Evolutionary conservation across 2,797 vertebrate species (phyloP).

Genomic region (Spea hammondii): DNA sequence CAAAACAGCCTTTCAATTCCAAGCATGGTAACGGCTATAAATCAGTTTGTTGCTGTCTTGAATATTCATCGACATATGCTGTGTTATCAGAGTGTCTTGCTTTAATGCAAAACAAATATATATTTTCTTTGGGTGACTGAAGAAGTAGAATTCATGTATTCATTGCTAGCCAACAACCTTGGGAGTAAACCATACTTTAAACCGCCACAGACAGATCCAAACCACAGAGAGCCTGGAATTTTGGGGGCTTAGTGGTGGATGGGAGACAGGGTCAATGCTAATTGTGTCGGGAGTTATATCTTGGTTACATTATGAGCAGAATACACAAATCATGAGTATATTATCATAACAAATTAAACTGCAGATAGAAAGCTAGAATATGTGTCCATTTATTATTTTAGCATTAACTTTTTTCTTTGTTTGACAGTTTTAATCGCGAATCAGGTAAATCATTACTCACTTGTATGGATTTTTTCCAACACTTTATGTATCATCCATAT

Average conservation of each 20-base stretch:
- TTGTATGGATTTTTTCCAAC: slow-evolving; percentile 32
- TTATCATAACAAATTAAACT: slow-evolving; percentile 49
- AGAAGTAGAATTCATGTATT: slow-evolving; percentile 49
- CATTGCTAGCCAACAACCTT: slow-evolving; percentile 51
- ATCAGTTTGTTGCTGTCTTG: slow-evolving; percentile 33
- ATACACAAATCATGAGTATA: slow-evolving; percentile 49
- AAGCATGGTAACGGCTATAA: slow-evolving; percentile 35
- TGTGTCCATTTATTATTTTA: slow-evolving; percentile 38
- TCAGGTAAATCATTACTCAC: slow-evolving; percentile 49
- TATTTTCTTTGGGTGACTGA: slow-evolving; percentile 52
- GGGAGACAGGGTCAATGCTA: slow-evolving; percentile 48
- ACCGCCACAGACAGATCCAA: slow-evolving; percentile 51
- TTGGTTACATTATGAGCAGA: slow-evolving; percentile 47
- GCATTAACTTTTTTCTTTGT: slow-evolving; percentile 39
- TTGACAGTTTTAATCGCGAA: slow-evolving; percentile 46
- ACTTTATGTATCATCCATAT: slow-evolving; percentile 45
- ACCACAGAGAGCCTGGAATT: slow-evolving; percentile 51
- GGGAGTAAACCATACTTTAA: slow-evolving; percentile 50
- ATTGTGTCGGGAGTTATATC: slow-evolving; percentile 51
- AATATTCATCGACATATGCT: slow-evolving; percentile 49
- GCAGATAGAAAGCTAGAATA: slow-evolving; percentile 35
- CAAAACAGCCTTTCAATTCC: slow-evolving; percentile 31
- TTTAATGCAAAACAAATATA: slow-evolving; percentile 51
- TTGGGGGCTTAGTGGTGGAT: slow-evolving; percentile 44
- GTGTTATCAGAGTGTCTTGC: slow-evolving; percentile 48